Evolutionary conservation across 2,797 vertebrate genomes (phyloP), one percentile per base, ranked within the genome.

Genomic region (Microchirus variegatus): DNA sequence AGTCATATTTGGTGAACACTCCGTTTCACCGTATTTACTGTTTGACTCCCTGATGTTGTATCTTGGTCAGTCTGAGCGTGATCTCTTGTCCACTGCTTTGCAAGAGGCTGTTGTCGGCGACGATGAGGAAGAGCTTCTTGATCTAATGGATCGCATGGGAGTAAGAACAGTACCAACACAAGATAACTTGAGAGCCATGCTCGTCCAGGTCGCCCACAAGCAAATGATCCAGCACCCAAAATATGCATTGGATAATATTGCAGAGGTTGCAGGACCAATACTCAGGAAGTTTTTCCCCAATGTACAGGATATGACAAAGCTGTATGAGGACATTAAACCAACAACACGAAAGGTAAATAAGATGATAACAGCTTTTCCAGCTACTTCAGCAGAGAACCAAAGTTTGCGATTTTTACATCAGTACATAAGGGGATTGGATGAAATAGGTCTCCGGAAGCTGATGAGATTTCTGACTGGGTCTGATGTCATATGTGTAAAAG

Each of bases 171-270:
- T 63, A n/a, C 57, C 68, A 59, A 67, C 57, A 60, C 18, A 46
- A 50, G 54, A 72, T 2, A 69, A 67, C 36, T 47, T 75, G 50
- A 78, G 36, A 57, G 26, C 26, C 26, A 26, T 26, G 26, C 26
- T 26, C 5, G 26, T 26, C 26, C 26, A 26, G 26, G 26, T 60
- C 1, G 73, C 64, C 12, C 75, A 76, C 69, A 79, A 79, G 45
- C 66, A 79, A 60, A 35, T 73, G 0, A 82, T 79, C 35, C 66
- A 77, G 40, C 38, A 79, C 4, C 67, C 67, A 69, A 77, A 57
- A 66, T 79, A 71, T 77, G 66, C 73, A 51, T 19, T 53, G 26
- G 14, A 68, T 53, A 77, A 73, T 6, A 79, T 76, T 41, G 40
- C 65, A 31, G 31, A 13, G 13, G 58, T 69, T n/a, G 51, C 68